Percentiles rank a stretch among this genome's conserved stretches.
Conservation (phyloP, 2,113 vertebrate species). For the Hippocampus mohnikei region DNA sequence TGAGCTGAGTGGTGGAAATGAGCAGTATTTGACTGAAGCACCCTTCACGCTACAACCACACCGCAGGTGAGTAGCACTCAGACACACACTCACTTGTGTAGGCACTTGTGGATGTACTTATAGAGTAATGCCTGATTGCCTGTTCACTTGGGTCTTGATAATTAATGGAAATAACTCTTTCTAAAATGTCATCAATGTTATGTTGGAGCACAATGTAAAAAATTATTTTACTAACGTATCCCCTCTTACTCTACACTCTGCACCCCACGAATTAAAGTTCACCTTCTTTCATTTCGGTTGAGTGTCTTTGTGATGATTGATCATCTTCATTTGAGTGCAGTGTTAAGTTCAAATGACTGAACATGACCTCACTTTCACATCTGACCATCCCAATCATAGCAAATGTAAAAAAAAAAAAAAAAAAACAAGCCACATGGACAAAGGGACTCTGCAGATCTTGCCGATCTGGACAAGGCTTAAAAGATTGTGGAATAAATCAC, state of each 20-base stretch:
- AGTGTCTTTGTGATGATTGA: not conserved
- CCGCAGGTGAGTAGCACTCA: conserved; percentile 59
- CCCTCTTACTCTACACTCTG: not conserved
- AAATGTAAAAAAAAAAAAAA: too few relatives aligned
- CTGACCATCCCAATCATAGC: not conserved
- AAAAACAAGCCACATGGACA: not conserved
- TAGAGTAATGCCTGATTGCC: conserved; percentile 45
- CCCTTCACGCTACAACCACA: conserved; percentile 63
- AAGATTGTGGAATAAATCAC: too few relatives aligned
- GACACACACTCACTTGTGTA: conserved; percentile 38
- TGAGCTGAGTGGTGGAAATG: conserved; percentile 37
- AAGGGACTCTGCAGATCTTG: not conserved
- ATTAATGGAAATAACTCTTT: conserved; percentile 30
- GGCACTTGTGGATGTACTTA: conserved; percentile 45
- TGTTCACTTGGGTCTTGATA: conserved; percentile 35
- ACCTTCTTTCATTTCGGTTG: not conserved
- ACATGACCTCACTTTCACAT: not conserved
- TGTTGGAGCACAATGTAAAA: not conserved
- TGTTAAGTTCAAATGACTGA: not conserved
- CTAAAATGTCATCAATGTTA: not conserved
- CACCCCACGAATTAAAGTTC: not conserved
- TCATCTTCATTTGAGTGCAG: not conserved
- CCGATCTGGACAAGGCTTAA: too few relatives aligned
- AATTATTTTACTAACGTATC: not conserved
- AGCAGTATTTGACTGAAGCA: conserved; percentile 62